Evolutionary conservation across 2,113 vertebrate genomes (phyloP).

Genomic region (Oncorhynchus keta): DNA sequence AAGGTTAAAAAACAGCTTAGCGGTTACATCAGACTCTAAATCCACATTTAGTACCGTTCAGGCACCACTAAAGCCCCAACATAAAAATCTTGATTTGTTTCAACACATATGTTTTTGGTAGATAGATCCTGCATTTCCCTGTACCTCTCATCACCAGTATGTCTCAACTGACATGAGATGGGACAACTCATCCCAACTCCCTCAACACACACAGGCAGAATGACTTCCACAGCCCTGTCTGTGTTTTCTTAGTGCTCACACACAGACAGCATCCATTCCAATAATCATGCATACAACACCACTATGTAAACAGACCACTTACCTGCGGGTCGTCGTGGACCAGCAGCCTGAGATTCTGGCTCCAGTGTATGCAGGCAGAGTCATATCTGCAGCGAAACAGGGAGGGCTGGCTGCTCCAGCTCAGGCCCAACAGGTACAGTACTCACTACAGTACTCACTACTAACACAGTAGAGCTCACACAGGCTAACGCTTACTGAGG

Average conservation of each 20-base stretch:
- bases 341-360: conserved; percentile 87
- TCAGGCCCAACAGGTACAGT: conserved; percentile 15
- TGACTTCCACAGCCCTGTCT: conserved; percentile 26
- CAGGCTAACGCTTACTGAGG: background rate
- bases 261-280: background rate
- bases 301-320: conserved; percentile 49
- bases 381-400: conserved; percentile 66
- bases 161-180: too few species aligned
- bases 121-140: too few species aligned
- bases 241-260: background rate
- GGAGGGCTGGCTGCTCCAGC: conserved; percentile 46
- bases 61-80: too few species aligned
- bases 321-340: conserved; percentile 79
- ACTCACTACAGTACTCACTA: conserved; percentile 3
- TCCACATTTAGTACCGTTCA: background rate
- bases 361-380: conserved; percentile 77
- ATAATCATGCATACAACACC: background rate
- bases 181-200: too few species aligned
- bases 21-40: background rate
- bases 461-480: background rate
- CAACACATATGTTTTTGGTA: too few species aligned
- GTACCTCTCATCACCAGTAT: too few species aligned
- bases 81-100: too few species aligned
- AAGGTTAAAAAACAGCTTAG: conserved; percentile 23
- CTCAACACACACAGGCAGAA: too few species aligned